phyloP scores from a whole-genome alignment of 2,888 invertebrate genomes.

The Adineta ricciae region DNA sequence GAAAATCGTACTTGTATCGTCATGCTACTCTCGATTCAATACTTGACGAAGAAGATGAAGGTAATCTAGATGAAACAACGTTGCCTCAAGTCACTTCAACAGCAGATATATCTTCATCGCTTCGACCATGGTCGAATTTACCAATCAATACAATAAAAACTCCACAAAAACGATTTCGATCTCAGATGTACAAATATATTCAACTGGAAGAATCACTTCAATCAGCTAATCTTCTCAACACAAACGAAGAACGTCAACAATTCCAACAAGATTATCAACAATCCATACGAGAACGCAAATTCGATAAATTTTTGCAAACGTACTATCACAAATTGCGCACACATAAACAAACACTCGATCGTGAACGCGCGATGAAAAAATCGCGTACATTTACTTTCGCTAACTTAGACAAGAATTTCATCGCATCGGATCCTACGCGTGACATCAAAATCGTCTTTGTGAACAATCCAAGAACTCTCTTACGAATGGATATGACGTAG shows the following conservation, averaged over 20 bases:
- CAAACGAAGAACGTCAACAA: not conserved
- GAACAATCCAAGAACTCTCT: not conserved
- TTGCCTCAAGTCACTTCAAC: not conserved
- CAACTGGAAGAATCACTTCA: not conserved
- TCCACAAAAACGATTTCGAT: not conserved
- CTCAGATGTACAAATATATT: not conserved
- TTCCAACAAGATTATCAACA: not conserved
- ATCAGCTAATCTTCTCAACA: not conserved
- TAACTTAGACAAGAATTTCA: not conserved
- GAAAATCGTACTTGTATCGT: not conserved
- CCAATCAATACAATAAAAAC: not conserved
- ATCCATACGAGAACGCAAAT: not conserved
- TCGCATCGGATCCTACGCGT: not conserved
- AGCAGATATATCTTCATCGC: not conserved
- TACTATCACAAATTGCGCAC: not conserved
- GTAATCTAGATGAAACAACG: not conserved
- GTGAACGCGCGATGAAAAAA: not conserved
- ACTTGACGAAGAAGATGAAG: not conserved
- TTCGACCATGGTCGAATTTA: not conserved
- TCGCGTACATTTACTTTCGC: not conserved
- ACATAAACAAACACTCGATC: not conserved
- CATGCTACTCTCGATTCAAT: not conserved
- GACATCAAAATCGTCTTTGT: conserved; percentile 8
- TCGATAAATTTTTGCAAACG: not conserved
- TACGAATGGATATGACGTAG: not conserved